Evolutionary conservation across 92 coral and sea anemone genomes (phyloP), one percentile per base, ranked within the genome.

Genomic region (Parazoanthus swiftii): DNA sequence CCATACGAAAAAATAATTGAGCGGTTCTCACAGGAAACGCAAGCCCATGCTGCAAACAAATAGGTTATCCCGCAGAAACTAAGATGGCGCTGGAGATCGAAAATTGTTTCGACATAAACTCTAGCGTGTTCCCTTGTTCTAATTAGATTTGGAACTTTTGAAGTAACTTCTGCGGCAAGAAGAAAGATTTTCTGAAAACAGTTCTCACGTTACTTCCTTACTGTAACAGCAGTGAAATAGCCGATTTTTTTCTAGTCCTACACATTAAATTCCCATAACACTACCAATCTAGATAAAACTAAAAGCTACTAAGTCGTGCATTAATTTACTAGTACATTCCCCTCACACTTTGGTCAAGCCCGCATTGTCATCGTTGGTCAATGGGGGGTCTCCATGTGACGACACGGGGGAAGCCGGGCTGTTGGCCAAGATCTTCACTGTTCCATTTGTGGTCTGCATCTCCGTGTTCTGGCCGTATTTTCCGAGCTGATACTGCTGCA

Each of bases 401-500:
- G 86, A 83, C 63, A 83, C 42, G 6, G 86, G 77, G 5, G 86
- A 70, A 26, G 77, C 68, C 3, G 79, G 87, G 37, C 21, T 84
- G 48, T 35, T 37, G 54, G 48, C 13, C 65, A 84, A 73, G 6
- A 84, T 46, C 65, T 43, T 70, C 18, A 84, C 46, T 18, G 50
- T 70, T 26, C 87, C 87, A 43, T 46, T 70, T 36, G 87, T 42
- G 3, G 25, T 46, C 56, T 80, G 85, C 85, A 84, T 25, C 46
- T 84, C 87, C 11, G 77, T 11, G 77, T 84, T 73, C 79, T 84
- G 67, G 6, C 43, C 26, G 26, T 72, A 36, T 23, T 84, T 71
- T 3, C 87, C 87, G 29, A 84, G 87, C 79, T 84, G 87, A 51
- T 84, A 84, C n/a, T 71, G 77, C 42, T 84, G 87, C 3, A 84